Evolutionary conservation across 1,140 invertebrate genomes (phyloP), one percentile per base, ranked within the genome.

Genomic region (Cecropterus lyciades): DNA sequence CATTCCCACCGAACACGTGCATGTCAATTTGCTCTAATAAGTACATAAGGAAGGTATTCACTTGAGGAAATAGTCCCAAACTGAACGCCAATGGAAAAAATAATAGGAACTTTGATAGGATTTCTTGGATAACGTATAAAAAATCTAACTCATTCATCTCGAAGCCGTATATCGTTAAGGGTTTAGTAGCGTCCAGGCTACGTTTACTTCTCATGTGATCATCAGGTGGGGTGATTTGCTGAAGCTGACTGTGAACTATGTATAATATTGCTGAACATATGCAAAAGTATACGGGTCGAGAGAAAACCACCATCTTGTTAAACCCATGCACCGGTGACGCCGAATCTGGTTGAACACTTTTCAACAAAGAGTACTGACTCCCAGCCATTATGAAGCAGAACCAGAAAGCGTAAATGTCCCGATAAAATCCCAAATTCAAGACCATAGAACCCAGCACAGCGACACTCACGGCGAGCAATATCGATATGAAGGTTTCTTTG

Each of bases 341-440:
- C 0, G 99, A 98, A 93, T 99, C 99, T 0, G 99, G 99, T 83
- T 99, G 99, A 3, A 99, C 99, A 89, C 98, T 99, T 93, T 99
- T 99, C 11, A 99, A 92, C 49, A 99, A 92, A 0, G 98, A 99
- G 89, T 99, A 99, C 86, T 99, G 98, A 85, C 98, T 99, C 8
- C 98, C 96, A 9, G 98, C 98, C 46, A 99, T 98, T 16, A 99
- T 97, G 75, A 99, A 98, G 92, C 98, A 99, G 86, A 99, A 98
- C 67, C 99, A 93, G 90, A 99, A 98, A 4, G 98, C 96, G 74
- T 95, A 97, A 37, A 99, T 94, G 86, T 99, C 99, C 73, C 95
- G 95, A 91, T 98, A 99, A 82, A 99, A 97, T 24, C 96, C 95
- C 33, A 95, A 93, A 75, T 97, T 95, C 0, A 99, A 93, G 11